These are phyloP conservation scores for Hydrotaea diabolus DNA, from an alignment of 2,888 invertebrate genomes.

Conservation along the genomic window DNA sequence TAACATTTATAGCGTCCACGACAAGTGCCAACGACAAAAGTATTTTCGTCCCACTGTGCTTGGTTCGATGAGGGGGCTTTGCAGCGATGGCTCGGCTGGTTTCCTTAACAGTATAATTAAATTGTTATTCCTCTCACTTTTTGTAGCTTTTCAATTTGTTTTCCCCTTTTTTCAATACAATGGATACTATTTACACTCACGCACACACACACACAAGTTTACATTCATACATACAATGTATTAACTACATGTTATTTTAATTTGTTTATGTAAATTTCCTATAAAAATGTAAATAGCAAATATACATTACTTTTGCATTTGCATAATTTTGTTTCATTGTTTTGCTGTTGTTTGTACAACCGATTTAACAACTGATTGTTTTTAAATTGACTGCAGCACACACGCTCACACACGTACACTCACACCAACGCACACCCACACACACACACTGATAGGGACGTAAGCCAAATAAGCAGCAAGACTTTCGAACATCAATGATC, in stretches of 20 bases:
- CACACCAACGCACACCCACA: constrained; percentile 28
- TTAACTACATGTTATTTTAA: constrained; percentile 43
- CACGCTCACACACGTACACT: background rate
- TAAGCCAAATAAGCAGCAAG: too few relatives aligned
- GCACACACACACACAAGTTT: constrained; percentile 6
- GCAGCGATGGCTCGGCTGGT: background rate
- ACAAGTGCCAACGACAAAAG: too few relatives aligned
- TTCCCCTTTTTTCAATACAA: constrained; percentile 12
- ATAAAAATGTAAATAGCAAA: constrained; percentile 55
- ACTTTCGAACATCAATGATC: constrained; percentile 6
- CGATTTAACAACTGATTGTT: constrained; percentile 61
- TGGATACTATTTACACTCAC: background rate
- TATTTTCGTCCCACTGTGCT: background rate
- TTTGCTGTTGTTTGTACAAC: constrained; percentile 51
- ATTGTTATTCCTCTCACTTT: constrained; percentile 30
- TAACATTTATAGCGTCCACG: too few relatives aligned
- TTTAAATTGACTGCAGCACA: constrained; percentile 62
- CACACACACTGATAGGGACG: background rate
- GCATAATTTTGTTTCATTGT: constrained; percentile 55
- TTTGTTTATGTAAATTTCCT: constrained; percentile 62
- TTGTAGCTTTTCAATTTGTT: constrained; percentile 42
- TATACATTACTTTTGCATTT: constrained; percentile 49
- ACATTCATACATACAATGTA: background rate
- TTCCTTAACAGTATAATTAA: constrained; percentile 35
- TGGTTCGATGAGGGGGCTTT: background rate